Evolutionary conservation across 2,113 vertebrate species (phyloP).

Genomic region (Ceuthmochares aereus): DNA sequence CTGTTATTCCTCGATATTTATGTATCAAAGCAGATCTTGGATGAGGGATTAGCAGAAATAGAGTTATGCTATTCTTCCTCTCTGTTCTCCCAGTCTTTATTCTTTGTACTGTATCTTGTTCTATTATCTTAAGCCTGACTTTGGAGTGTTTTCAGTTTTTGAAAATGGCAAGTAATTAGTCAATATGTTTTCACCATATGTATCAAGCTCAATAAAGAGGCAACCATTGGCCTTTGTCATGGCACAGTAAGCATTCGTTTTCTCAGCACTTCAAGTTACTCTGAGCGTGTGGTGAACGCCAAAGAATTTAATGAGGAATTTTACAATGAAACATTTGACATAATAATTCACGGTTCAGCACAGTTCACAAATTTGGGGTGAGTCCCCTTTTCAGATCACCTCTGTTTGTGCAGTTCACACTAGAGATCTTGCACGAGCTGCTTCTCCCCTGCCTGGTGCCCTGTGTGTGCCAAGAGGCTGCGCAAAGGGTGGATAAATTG

Average conservation of each 20-base stretch:
- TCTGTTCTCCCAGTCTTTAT: background rate
- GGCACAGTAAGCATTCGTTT: slow-evolving; percentile 49
- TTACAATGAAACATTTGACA: slow-evolving; percentile 15
- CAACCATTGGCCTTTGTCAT: slow-evolving; percentile 54
- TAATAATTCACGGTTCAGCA: background rate
- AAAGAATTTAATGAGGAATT: slow-evolving; percentile 44
- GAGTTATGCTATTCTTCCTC: background rate
- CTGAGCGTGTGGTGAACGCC: slow-evolving; percentile 35
- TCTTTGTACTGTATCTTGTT: background rate
- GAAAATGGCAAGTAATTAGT: slow-evolving; percentile 68
- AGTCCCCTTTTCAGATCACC: background rate
- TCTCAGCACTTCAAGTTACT: slow-evolving; percentile 44
- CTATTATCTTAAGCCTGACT: slow-evolving; percentile 60
- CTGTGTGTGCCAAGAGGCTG: background rate
- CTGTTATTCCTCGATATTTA: background rate
- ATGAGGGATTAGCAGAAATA: background rate
- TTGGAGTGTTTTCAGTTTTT: slow-evolving; percentile 75
- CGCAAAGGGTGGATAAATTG: background rate
- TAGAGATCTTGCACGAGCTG: background rate
- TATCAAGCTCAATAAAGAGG: slow-evolving; percentile 54
- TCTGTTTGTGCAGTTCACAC: background rate
- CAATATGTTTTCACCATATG: slow-evolving; percentile 66
- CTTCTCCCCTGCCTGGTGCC: background rate
- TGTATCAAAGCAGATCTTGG: background rate
- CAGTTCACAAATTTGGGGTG: background rate